A percentile compares a stretch with the other conserved stretches of the same genome.
These are phyloP conservation scores for Trichoplusia ni DNA, from an alignment of 1,140 invertebrate species.

Conservation along the genomic window DNA sequence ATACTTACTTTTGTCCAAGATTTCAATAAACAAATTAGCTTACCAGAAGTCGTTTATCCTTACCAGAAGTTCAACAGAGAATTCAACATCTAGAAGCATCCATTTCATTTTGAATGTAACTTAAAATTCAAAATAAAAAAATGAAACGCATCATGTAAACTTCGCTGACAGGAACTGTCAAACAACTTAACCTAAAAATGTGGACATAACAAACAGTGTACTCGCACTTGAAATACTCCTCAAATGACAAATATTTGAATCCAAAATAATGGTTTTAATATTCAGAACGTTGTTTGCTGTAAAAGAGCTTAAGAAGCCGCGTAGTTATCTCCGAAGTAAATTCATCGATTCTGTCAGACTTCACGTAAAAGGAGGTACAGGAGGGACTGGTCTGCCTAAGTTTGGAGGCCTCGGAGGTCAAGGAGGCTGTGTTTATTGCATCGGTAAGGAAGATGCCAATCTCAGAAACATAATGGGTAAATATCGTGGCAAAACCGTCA, in stretches of 20 bases:
- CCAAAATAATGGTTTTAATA: conserved; percentile 66
- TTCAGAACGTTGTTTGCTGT: conserved; percentile 50
- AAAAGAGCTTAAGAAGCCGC: conserved; percentile 65
- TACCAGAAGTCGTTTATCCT: too few relatives aligned
- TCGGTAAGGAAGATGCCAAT: conserved; percentile 84
- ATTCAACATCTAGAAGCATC: too few relatives aligned
- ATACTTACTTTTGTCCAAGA: too few relatives aligned
- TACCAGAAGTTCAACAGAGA: too few relatives aligned
- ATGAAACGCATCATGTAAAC: too few relatives aligned
- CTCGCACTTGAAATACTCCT: too few relatives aligned
- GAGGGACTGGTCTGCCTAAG: conserved; percentile 87
- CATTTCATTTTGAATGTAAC: too few relatives aligned
- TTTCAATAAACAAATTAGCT: too few relatives aligned
- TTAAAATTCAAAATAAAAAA: too few relatives aligned
- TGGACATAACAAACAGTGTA: too few relatives aligned
- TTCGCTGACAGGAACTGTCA: too few relatives aligned
- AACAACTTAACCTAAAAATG: conserved; percentile 32
- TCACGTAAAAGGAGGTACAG: conserved; percentile 88
- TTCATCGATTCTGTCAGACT: conserved; percentile 90
- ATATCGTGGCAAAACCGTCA: conserved; percentile 83
- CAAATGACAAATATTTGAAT: too few relatives aligned
- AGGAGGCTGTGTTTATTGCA: conserved; percentile 91
- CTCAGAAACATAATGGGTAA: conserved; percentile 82
- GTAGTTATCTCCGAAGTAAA: conserved; percentile 69
- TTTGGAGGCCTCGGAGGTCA: conserved; percentile 93